Percentiles rank a stretch among this genome's conserved stretches.
These are phyloP conservation scores for Iguana delicatissima DNA, from an alignment of 2,797 vertebrate genomes.

Conservation along the genomic window DNA sequence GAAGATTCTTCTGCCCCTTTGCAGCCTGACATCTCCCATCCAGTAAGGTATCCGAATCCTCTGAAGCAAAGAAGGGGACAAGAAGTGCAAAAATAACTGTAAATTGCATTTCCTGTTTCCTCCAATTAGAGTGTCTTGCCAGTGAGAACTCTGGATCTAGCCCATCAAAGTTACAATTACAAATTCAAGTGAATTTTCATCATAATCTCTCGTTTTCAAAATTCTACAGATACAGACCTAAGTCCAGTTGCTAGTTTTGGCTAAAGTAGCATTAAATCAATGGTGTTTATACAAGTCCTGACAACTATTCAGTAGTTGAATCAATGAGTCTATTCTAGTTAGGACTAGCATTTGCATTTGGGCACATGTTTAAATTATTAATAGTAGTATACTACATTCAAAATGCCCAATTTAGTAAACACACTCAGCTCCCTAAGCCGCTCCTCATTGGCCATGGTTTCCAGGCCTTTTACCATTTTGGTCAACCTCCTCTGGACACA, in stretches of 20 bases:
- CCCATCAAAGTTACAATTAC: neutral
- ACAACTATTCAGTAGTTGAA: too few species aligned
- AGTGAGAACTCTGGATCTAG: neutral
- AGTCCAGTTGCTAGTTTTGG: too few species aligned
- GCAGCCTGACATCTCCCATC: neutral
- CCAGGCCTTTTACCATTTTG: too few species aligned
- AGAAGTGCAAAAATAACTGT: constrained; percentile 25
- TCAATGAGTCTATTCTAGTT: too few species aligned
- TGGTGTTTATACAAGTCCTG: too few species aligned
- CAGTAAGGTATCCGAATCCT: neutral
- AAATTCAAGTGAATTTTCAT: neutral
- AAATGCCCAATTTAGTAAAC: constrained; percentile 33
- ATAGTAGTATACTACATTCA: constrained; percentile 2
- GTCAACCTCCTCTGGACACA: too few species aligned
- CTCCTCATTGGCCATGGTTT: too few species aligned
- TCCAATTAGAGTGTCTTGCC: neutral
- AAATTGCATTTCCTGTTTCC: too few species aligned
- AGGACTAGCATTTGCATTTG: too few species aligned
- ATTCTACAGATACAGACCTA: neutral
- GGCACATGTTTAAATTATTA: constrained; percentile 9
- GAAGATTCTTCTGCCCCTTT: neutral
- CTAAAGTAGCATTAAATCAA: too few species aligned
- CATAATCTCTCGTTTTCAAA: neutral
- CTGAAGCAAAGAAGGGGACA: neutral
- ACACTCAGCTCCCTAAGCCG: neutral